Base-by-base conservation (phyloP, 2,113 vertebrate genomes). In the Pomatostomus ruficeps region DNA sequence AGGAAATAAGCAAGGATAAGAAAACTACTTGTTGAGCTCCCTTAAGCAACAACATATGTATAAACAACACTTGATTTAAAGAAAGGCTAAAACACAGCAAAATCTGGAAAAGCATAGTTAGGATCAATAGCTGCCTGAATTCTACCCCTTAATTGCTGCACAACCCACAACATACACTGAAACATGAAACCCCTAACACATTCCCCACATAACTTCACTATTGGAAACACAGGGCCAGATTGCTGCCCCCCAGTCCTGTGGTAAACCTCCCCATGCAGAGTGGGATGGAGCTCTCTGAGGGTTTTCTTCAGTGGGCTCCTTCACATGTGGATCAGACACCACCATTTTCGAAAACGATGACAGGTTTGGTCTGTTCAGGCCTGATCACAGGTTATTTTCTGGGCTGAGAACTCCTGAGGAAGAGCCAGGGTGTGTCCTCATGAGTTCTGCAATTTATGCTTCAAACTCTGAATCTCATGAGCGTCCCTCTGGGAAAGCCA, bases 121-220 rank as follows among this genome's bases (percentile, higher is more conserved):
- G 45, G 71, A 74, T 95, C 85, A 73, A 63, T 85, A 87, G 57
- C 43, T 1, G 59, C 18, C 63, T 71, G 67, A 31, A 43, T 88
- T 66, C 88, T 63, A 49, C 58, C 75, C 74, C 51, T 70, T 73
- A 55, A 35, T 33, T 76, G 58, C 93, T 70, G 62, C 59, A 63
- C 67, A 94, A 12, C 78, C 85, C 85, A 66, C 74, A 93, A 55
- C 74, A 73, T 11, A 43, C 66, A 17, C 55, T 96, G 94, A 96
- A 96, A 96, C 78, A 62, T 80, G 93, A 96, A 96, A 96, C 96
- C 51, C 82, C 75, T n/a, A 35, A 88, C 87, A 36, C 93, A 95
- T 97, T 96, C 94, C 62, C 94, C 81, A 80, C 96, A 95, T 96
- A 95, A 83, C 96, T 96, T 89, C 4, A 40, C 85, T 90, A 74